Base-by-base conservation (phyloP, 1,140 invertebrate genomes). In the Neuroterus valhalla region DNA sequence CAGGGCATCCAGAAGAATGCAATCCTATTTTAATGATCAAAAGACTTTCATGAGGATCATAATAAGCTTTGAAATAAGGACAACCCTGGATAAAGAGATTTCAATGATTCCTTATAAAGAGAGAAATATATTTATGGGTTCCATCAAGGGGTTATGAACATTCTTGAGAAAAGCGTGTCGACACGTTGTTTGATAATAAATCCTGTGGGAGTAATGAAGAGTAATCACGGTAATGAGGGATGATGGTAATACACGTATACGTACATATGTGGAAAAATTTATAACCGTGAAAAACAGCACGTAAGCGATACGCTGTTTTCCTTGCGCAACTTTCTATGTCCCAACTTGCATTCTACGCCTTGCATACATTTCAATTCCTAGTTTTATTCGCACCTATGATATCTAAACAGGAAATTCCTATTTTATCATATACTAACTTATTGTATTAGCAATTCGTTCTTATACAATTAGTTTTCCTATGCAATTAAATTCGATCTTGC, bases 191-290 rank as follows among this genome's bases (percentile, higher is more conserved):
- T 62, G 55, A 62, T 62, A 62, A 62, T 62, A 62, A 62, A 31
- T 62, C 55, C 55, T 31, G 55, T 62, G 26, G 55, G 55, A 62
- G 55, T 62, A 62, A 62, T 62, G 55, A 62, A 62, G 55, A 62
- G 3, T 62, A 62, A 62, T 62, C 55, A 62, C 55, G 6, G 55
- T 62, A 62, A 62, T 38, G 55, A 62, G 55, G 55, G 55, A 62
- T 62, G 55, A 31, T 62, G 12, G 21, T 11, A 19, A 3, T 19
- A 19, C 21, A 5, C 48, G 11, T 26, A 31, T 62, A 2, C 21
- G n/a, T n/a, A 62, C 23, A 62, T 12, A 62, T 12, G 55, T 62
- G 55, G 23, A 62, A 62, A 62, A 38, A 62, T 62, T 26, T 55
- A 55, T 62, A 62, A 62, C 55, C 21, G 31, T 62, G 55, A 62